A percentile compares a stretch with the other conserved stretches of the same genome.
These are phyloP conservation scores for Eueides isabella DNA, from an alignment of 1,140 invertebrate genomes.

Conservation along the genomic window DNA sequence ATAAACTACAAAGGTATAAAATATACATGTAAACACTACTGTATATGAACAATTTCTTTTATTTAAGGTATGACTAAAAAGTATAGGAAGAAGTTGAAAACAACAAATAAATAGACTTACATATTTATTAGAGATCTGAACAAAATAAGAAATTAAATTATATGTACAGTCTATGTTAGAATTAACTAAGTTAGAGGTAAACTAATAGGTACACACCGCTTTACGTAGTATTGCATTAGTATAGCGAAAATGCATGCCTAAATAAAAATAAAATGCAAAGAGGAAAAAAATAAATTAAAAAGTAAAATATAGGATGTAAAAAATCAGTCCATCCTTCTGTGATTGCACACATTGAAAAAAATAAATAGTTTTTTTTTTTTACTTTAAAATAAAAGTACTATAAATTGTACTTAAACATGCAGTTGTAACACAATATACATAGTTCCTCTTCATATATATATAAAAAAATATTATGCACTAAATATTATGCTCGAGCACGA, in stretches of 20 bases:
- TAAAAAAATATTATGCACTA: conserved; percentile 45
- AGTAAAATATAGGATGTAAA: conserved; percentile 66
- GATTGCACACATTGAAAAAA: conserved; percentile 67
- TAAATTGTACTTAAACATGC: conserved; percentile 60
- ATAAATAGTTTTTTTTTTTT: conserved; percentile 66
- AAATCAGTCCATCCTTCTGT: conserved; percentile 75
- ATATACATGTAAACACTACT: conserved; percentile 8
- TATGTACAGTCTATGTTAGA: conserved; percentile 82
- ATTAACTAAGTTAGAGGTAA: conserved; percentile 80
- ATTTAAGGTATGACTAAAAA: neutral
- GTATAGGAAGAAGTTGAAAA: conserved; percentile 13
- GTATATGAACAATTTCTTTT: conserved; percentile 5
- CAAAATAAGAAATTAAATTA: conserved; percentile 82
- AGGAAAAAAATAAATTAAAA: conserved; percentile 42
- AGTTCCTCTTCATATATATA: conserved; percentile 38
- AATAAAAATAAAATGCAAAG: conserved; percentile 48
- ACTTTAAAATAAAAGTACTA: conserved; percentile 63
- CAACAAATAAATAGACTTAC: conserved; percentile 68
- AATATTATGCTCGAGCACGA: conserved; percentile 37
- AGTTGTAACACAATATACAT: conserved; percentile 37
- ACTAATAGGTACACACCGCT: conserved; percentile 80
- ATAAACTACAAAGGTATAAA: conserved; percentile 12
- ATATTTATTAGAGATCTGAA: conserved; percentile 83
- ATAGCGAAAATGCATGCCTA: conserved; percentile 54
- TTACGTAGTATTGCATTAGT: conserved; percentile 64